Evolutionary conservation across 2,113 vertebrate species (phyloP), one percentile per base, ranked within the genome.

Genomic region (Pollachius pollachius): DNA sequence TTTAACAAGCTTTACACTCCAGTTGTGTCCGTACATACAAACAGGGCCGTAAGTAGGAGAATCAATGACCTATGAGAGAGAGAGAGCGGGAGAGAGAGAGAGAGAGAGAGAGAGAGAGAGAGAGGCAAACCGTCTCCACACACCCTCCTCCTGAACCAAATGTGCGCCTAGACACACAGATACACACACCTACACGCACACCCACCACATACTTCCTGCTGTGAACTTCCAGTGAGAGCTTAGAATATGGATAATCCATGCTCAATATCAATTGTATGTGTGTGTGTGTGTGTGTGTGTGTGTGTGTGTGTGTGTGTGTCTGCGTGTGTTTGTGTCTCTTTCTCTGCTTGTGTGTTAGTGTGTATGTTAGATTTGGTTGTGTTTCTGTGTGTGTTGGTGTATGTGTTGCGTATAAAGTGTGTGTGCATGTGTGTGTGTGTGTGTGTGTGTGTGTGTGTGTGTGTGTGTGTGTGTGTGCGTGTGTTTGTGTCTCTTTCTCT

Each of bases 21-120:
- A 76, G 87, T 27, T 91, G 90, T 91, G 92, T 85, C 84, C 77
- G 65, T 77, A 92, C 90, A 91, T 90, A 92, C 85, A 88, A 91
- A 90, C 89, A 89, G 78, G 27, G 77, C 25, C 41, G 68, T 87
- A 89, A 91, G 87, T 88, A 89, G 89, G 74, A 79, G 85, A 88
- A 88, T 86, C 87, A 85, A 84, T 89, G 85, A 74, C 68, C 72
- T 80, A 48, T 19, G 15, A 52, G 23, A 68, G 7, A 15, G 16
- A 19, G 9, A 34, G 12, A 72, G 25, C 17, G 17, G n/a, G 56
- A 58, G 56, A 58, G 56, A 58, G 56, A 58, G 56, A 58, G 56
- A 11, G 68, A 73, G 68, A 61, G 25, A 74, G 56, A 71, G 76
- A 58, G 61, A 62, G 61, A 25, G 19, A 62, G 19, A 25, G 60